phyloP scores from a whole-genome alignment of 2,888 invertebrate genomes.

The Drosophila paranaensis region DNA sequence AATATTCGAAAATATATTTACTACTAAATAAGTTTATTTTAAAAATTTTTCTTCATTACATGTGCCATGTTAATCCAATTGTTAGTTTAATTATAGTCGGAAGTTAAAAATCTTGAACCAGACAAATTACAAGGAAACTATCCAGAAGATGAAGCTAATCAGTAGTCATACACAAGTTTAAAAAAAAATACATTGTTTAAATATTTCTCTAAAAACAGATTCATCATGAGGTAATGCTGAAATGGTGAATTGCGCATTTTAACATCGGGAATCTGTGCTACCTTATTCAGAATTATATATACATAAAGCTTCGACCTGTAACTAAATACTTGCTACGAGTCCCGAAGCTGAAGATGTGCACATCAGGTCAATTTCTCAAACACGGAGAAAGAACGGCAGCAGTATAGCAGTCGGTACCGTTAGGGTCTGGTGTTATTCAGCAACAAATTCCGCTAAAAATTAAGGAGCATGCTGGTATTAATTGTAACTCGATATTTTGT shows the following conservation, averaged over 20 bases:
- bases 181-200: too few relatives aligned
- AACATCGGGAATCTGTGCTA: neutral
- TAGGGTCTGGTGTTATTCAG: constrained; percentile 51
- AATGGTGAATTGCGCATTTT: neutral
- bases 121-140: too few relatives aligned
- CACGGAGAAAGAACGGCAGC: constrained; percentile 17
- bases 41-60: too few relatives aligned
- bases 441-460: constrained; percentile 66
- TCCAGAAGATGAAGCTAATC: too few relatives aligned
- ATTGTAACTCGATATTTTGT: constrained; percentile 73
- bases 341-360: constrained; percentile 1
- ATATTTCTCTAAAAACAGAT: too few relatives aligned
- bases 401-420: constrained; percentile 55
- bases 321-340: constrained; percentile 34
- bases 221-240: neutral
- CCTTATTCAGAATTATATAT: neutral
- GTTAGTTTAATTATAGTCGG: too few relatives aligned
- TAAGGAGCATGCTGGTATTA: constrained; percentile 53
- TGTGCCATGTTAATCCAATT: too few relatives aligned
- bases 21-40: neutral
- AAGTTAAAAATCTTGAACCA: too few relatives aligned
- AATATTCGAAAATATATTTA: neutral
- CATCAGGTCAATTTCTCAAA: constrained; percentile 15
- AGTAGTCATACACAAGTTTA: too few relatives aligned
- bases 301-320: constrained; percentile 13